These are phyloP conservation scores for Ashinkailepas kermadecensis DNA, from an alignment of 2,888 invertebrate genomes.

Conservation along the genomic window DNA sequence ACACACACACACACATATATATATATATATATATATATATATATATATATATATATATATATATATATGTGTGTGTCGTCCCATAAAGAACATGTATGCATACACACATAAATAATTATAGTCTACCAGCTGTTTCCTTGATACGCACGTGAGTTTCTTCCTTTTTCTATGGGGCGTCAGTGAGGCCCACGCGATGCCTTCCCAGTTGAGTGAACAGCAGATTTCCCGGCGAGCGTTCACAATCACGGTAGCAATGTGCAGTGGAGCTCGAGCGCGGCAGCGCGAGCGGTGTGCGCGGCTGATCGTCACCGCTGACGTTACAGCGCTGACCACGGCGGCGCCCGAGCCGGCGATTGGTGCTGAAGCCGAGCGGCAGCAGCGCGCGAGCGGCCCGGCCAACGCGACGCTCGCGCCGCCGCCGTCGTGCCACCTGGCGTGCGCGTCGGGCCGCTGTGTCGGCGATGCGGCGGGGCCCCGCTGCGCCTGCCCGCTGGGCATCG, in stretches of 20 bases:
- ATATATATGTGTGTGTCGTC: conserved; percentile 9
- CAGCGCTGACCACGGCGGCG: background rate
- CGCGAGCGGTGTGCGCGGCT: too few relatives aligned
- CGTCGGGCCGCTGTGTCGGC: background rate
- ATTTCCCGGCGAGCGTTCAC: too few relatives aligned
- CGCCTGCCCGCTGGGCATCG: background rate
- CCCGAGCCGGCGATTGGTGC: background rate
- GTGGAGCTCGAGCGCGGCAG: too few relatives aligned
- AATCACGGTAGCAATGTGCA: too few relatives aligned
- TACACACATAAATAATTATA: background rate
- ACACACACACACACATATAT: conserved; percentile 21
- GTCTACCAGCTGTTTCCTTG: too few relatives aligned
- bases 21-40: conserved; percentile 27
- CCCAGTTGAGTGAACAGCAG: too few relatives aligned
- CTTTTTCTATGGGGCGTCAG: too few relatives aligned
- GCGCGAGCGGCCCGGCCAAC: background rate
- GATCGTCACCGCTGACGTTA: background rate
- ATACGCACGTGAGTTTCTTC: too few relatives aligned
- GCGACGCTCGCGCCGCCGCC: background rate
- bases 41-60: conserved; percentile 28
- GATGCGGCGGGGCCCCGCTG: background rate
- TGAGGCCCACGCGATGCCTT: too few relatives aligned
- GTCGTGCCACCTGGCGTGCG: background rate
- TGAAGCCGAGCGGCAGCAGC: background rate
- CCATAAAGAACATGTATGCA: too few relatives aligned